These are phyloP conservation scores for Patella depressa DNA, from an alignment of 2,888 invertebrate genomes.

Conservation along the genomic window DNA sequence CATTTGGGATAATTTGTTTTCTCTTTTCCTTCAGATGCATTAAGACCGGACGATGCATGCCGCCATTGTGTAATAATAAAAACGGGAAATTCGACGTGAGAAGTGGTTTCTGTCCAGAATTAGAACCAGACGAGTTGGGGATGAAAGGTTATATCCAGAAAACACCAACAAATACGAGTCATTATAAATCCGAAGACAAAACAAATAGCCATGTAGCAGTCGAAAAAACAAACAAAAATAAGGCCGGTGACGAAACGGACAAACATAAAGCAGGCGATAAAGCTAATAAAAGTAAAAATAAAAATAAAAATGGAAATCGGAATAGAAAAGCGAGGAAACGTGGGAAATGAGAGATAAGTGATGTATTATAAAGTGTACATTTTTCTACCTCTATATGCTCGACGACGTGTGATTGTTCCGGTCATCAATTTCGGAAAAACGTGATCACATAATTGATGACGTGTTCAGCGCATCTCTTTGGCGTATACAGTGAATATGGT, in stretches of 20 bases:
- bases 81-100: slow-evolving; percentile 26
- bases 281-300: not conserved
- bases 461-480: not conserved
- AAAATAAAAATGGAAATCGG: not conserved
- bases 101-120: slow-evolving; percentile 31
- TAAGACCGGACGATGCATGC: slow-evolving; percentile 29
- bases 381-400: not conserved
- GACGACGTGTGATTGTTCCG: not conserved
- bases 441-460: not conserved
- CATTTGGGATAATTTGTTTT: not conserved
- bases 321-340: not conserved
- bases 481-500: not conserved
- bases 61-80: slow-evolving; percentile 28
- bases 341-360: not conserved
- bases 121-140: slow-evolving; percentile 6
- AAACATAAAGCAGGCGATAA: not conserved
- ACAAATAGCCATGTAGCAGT: too few relatives aligned
- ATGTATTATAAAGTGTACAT: not conserved
- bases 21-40: slow-evolving; percentile 34
- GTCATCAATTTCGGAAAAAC: too few relatives aligned
- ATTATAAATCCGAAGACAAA: too few relatives aligned
- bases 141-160: not conserved
- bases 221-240: too few relatives aligned
- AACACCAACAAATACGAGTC: too few relatives aligned
- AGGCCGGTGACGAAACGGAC: too few relatives aligned